Conservation (phyloP, 2,113 vertebrate species). For the Uropsilus gracilis region DNA sequence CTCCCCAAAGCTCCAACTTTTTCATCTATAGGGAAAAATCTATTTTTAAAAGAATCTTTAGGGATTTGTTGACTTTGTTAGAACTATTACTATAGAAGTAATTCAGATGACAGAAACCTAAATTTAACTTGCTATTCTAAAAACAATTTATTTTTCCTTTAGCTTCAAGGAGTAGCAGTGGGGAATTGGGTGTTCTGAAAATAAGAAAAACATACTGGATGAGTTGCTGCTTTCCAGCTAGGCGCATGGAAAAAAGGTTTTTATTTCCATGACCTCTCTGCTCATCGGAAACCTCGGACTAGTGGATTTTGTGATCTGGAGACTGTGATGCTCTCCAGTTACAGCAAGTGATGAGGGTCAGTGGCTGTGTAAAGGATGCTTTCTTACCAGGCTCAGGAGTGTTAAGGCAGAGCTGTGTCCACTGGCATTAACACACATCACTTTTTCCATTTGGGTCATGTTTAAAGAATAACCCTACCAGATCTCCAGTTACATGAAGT, state of each 20-base stretch:
- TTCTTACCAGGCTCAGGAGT: background rate
- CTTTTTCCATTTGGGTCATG: background rate
- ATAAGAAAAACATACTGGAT: constrained; percentile 22
- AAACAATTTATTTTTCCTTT: constrained; percentile 47
- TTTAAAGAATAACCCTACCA: background rate
- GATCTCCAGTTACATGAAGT: background rate
- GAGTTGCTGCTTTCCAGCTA: constrained; percentile 62
- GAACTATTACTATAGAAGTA: background rate
- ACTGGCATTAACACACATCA: background rate
- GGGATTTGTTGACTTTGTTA: constrained; percentile 23
- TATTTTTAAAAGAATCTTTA: constrained; percentile 46
- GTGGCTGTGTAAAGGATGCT: background rate
- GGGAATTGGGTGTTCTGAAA: constrained; percentile 40
- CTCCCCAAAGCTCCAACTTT: background rate
- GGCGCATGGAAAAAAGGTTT: constrained; percentile 75
- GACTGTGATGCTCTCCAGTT: background rate
- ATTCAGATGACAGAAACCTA: constrained; percentile 5
- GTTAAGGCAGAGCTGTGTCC: background rate
- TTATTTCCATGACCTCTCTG: constrained; percentile 77
- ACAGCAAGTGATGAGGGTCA: background rate
- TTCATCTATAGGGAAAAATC: background rate
- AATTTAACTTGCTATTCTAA: constrained; percentile 46
- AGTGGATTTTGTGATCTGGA: constrained; percentile 60
- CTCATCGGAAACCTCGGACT: constrained; percentile 61
- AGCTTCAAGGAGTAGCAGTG: background rate